phyloP scores from a whole-genome alignment of 1,140 invertebrate genomes.

The Halesus radiatus region DNA sequence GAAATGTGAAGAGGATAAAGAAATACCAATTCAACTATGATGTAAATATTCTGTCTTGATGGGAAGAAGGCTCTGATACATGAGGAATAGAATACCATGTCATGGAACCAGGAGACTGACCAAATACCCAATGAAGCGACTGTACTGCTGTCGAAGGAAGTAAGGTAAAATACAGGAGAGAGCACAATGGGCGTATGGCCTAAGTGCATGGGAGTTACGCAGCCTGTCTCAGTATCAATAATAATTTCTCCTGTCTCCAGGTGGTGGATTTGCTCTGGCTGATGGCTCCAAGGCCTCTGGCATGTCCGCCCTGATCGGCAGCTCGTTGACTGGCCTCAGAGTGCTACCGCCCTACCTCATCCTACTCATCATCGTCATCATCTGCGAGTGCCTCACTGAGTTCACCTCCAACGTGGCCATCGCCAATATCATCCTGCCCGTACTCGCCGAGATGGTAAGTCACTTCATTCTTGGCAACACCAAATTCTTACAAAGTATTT shows the following conservation, averaged over 20 bases:
- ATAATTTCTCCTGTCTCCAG: constrained; percentile 57
- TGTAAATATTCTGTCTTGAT: too few relatives aligned
- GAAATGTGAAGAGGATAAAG: too few relatives aligned
- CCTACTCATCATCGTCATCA: constrained; percentile 71
- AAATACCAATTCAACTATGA: too few relatives aligned
- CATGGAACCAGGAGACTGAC: too few relatives aligned
- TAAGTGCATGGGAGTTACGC: not conserved
- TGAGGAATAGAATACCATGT: too few relatives aligned
- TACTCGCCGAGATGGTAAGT: constrained; percentile 82
- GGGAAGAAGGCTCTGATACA: too few relatives aligned
- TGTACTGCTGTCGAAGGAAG: too few relatives aligned
- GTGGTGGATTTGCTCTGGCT: constrained; percentile 91
- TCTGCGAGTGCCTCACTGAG: constrained; percentile 78
- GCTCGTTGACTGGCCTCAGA: constrained; percentile 73
- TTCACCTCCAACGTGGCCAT: constrained; percentile 89
- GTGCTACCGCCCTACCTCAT: constrained; percentile 70
- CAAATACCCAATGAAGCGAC: too few relatives aligned
- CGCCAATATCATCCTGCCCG: constrained; percentile 87
- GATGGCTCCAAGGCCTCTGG: constrained; percentile 84
- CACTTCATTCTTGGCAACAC: not conserved
- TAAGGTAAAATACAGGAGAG: too few relatives aligned
- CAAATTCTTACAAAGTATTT: too few relatives aligned
- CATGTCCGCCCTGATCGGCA: constrained; percentile 81
- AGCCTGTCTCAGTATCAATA: not conserved
- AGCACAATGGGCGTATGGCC: not conserved